phyloP scores from a whole-genome alignment of 2,797 vertebrate species.

The Halcyon leucocephala region DNA sequence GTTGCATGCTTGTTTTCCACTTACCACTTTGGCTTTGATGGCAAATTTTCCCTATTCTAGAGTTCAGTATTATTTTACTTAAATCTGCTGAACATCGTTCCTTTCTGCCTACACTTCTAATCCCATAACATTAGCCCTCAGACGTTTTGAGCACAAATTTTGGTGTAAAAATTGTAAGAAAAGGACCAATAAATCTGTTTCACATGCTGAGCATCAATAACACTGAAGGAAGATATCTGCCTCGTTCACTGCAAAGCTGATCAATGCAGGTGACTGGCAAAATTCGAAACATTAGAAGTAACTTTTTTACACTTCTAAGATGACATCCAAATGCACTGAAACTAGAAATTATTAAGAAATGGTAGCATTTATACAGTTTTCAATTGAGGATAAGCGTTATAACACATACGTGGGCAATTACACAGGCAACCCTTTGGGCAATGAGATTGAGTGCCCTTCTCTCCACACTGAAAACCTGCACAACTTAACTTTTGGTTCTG shows the following conservation, averaged over 20 bases:
- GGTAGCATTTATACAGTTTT: background rate
- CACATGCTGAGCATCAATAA: background rate
- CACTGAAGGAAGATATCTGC: background rate
- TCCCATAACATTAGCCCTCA: rapidly evolving
- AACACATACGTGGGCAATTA: background rate
- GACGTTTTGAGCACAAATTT: background rate
- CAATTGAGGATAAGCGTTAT: background rate
- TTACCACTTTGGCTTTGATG: background rate
- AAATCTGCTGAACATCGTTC: background rate
- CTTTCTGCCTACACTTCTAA: background rate
- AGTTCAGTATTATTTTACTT: background rate
- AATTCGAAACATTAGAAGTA: background rate
- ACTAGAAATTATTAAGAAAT: background rate
- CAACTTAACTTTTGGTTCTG: background rate
- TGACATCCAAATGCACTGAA: background rate
- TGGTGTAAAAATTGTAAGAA: background rate
- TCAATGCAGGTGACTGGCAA: background rate
- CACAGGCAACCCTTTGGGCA: rapidly evolving
- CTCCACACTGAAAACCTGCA: background rate
- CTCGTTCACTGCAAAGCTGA: background rate
- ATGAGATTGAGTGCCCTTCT: background rate
- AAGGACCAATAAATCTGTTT: background rate
- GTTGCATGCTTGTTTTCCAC: background rate
- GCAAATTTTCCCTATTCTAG: background rate
- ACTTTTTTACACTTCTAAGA: background rate